Evolutionary conservation across 1,140 invertebrate genomes (phyloP).

Genomic region (Brachionus asplanchnoidis): DNA sequence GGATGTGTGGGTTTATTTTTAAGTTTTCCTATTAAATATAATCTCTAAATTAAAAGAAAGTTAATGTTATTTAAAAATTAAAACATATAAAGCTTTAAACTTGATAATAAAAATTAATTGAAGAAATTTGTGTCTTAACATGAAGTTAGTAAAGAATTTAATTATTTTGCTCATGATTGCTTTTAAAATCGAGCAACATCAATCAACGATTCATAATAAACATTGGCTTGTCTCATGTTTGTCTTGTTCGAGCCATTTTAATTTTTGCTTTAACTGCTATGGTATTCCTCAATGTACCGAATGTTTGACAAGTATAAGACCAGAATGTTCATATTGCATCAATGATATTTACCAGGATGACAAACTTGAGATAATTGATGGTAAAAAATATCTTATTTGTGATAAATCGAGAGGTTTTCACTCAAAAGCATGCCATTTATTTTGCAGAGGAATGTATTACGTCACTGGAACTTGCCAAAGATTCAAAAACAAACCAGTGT

Average conservation of each 20-base stretch:
- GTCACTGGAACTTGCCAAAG: neutral
- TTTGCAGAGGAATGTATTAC: neutral
- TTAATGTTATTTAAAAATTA: neutral
- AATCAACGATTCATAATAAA: neutral
- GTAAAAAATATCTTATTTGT: neutral
- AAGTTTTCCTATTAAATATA: neutral
- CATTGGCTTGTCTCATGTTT: neutral
- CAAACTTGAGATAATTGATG: neutral
- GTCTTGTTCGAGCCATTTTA: neutral
- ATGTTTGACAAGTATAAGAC: neutral
- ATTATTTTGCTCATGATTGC: neutral
- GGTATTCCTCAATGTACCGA: neutral
- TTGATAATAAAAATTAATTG: neutral
- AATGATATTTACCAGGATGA: neutral
- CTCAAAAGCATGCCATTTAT: neutral
- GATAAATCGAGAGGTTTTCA: neutral
- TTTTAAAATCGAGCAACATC: neutral
- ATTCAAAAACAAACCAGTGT: neutral
- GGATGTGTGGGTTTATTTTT: neutral
- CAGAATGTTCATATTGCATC: neutral
- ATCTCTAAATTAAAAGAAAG: neutral
- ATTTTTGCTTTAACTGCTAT: neutral
- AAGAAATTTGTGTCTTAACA: neutral
- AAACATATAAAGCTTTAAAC: neutral
- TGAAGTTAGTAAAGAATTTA: neutral